Evolutionary conservation across 2,797 vertebrate genomes (phyloP).

Genomic region (Gymnoscopelus braueri): DNA sequence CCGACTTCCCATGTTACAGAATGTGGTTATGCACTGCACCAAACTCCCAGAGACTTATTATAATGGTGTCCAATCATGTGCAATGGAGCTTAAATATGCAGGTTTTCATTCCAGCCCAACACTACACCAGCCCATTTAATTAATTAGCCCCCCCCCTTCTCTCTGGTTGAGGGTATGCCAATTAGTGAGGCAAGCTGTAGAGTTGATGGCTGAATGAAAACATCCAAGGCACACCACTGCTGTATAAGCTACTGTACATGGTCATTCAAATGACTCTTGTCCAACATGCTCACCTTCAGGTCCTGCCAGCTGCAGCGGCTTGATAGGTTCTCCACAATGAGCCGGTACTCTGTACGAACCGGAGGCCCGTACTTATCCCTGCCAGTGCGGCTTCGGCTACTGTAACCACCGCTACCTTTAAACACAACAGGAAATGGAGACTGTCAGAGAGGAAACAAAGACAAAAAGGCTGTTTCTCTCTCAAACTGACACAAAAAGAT

Average conservation of each 20-base stretch:
- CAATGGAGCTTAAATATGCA: too few relatives aligned
- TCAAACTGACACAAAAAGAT: conserved; percentile 38
- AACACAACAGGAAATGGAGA: conserved; percentile 69
- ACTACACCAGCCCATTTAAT: too few relatives aligned
- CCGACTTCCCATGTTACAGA: too few relatives aligned
- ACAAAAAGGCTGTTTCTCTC: conserved; percentile 44
- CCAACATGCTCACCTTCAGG: conserved; percentile 85
- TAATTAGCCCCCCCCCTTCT: too few relatives aligned
- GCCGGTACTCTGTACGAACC: conserved; percentile 94
- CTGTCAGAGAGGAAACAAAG: conserved; percentile 55
- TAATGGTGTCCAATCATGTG: too few relatives aligned
- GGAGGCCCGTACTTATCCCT: conserved; percentile 96
- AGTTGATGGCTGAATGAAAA: too few relatives aligned
- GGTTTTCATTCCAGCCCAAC: too few relatives aligned
- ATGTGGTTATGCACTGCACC: too few relatives aligned
- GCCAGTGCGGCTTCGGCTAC: conserved; percentile 91
- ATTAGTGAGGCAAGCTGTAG: too few relatives aligned
- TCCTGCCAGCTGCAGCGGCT: conserved; percentile 99
- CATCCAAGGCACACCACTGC: conserved; percentile 78
- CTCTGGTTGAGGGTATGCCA: too few relatives aligned
- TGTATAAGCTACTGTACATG: conserved; percentile 89
- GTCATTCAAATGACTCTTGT: conserved; percentile 46
- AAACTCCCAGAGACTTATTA: too few relatives aligned
- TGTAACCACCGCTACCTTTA: conserved; percentile 84
- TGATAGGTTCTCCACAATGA: conserved; percentile 98